Base-by-base conservation (phyloP, 2,888 invertebrate genomes). In the Chrysomela aeneicollis region DNA sequence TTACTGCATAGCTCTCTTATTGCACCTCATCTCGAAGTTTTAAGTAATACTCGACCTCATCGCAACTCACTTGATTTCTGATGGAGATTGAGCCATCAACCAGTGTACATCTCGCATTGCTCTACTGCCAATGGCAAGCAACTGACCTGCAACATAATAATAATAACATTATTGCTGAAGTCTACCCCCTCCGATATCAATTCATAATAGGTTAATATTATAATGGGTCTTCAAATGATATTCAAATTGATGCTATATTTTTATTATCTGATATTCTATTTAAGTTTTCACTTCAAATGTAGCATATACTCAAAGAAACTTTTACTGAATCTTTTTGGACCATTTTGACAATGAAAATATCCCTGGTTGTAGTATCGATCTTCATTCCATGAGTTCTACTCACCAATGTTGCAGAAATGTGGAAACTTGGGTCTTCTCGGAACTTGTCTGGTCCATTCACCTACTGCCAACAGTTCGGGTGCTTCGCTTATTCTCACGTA, bases 401-500 rank as follows among this genome's bases (percentile, higher is more conserved):
- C 21, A 68, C 68, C 88, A 19, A 91, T 84, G 70, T 86, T 86
- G 65, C 90, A 89, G 0, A 90, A 89, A 0, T 86, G 86, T 0
- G 93, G 93, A 71, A 92, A 84, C 42, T 87, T 85, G 0, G 92
- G 93, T 68, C 92, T 84, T 71, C 89, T 86, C 0, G 93, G 92
- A 71, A 93, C 90, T 80, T 91, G 89, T 2, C 89, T 87, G 0
- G 93, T 93, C 90, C 91, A 93, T 73, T 90, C 89, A 1, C 92
- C 90, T 66, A 92, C 92, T 21, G 93, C 92, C 76, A 93, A 83
- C 86, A 93, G 88, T 79, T 93, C 92, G 0, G 92, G 92, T 21
- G 92, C 89, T 77, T 92, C 92, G 79, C 91, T 91, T 68, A 94
- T 89, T 68, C 90, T 86, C 26, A 81, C 76, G 59, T 72, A 70